These are phyloP conservation scores for Dendroctonus valens DNA, from an alignment of 1,140 invertebrate genomes.

Conservation along the genomic window DNA sequence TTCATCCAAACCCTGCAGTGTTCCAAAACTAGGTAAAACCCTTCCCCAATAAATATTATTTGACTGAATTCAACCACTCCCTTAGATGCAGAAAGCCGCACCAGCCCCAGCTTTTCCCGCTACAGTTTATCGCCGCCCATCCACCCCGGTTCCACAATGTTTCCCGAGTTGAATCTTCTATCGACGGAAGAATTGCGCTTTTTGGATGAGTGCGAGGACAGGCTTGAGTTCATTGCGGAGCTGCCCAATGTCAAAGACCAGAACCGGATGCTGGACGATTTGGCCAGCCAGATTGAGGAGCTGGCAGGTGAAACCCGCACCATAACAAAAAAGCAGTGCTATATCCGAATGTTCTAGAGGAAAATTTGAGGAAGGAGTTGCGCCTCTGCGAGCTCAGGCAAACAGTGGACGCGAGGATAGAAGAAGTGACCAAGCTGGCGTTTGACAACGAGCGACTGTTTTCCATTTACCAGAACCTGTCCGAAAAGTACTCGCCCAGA, in stretches of 20 bases:
- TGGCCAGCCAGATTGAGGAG: conserved; percentile 69
- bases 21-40: conserved; percentile 45
- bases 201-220: conserved; percentile 64
- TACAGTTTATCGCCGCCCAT: conserved; percentile 43
- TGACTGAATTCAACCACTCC: conserved; percentile 9
- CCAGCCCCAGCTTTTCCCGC: conserved; percentile 42
- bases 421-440: conserved; percentile 66
- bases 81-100: conserved; percentile 40
- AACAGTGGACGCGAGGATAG: conserved; percentile 62
- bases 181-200: conserved; percentile 67
- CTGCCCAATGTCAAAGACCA: conserved; percentile 65
- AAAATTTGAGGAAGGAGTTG: conserved; percentile 67
- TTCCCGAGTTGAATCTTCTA: conserved; percentile 67
- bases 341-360: conserved; percentile 52
- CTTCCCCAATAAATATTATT: conserved; percentile 11
- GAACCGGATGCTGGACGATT: conserved; percentile 65
- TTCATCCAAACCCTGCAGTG: conserved; percentile 38
- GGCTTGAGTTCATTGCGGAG: conserved; percentile 68
- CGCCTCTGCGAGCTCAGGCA: conserved; percentile 61
- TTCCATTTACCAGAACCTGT: conserved; percentile 66
- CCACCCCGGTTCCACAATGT: conserved; percentile 39
- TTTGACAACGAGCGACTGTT: conserved; percentile 68
- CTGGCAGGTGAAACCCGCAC: conserved; percentile 59
- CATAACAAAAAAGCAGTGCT: conserved; percentile 17
- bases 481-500: conserved; percentile 69